Base-by-base conservation (phyloP, 2,797 vertebrate species). In the Tokudaia muenninki region DNA sequence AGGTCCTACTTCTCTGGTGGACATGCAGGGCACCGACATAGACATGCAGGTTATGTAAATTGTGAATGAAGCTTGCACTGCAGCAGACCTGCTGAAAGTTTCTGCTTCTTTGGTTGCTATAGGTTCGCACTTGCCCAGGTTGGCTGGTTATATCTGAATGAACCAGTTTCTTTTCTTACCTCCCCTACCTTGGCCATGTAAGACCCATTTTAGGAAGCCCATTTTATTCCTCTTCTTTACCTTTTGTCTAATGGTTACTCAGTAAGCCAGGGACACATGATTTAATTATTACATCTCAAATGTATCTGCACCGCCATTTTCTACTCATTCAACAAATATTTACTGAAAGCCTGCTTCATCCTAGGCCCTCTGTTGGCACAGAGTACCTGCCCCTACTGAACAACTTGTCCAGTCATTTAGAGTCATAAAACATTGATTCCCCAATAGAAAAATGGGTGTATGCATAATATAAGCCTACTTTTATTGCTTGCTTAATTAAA, bases 301-400 rank as follows among this genome's bases (percentile, higher is more conserved):
- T 41, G 14, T 78, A 14, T 67, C 65, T 89, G 87, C 37, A 67
- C 9, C 22, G 19, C 84, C 24, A 72, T 44, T 26, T 94, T 29
- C 52, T 93, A 55, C 63, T 65, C 55, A 31, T 50, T 94, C 70
- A 81, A 72, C 63, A 96, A 70, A 79, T 61, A 61, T 9, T 95
- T 61, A 22, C 2, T 19, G 19, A 91, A 22, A 90, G 59, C 44
- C 47, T 89, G 50, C 74, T 91, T 14, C 82, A 11, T 90, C 63
- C 44, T 70, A 80, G 89, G 44, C 37, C 75, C 8, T 92, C 59
- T 81, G 65, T 41, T 83, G 67, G 50, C 14, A 4, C 0, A 6
- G 55, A 50, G 34, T n/a, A 55, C 26, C 31, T 83, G 65, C 72
- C 37, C 75, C 50, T 24, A 80, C 29, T 31, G 57, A 91, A 65